phyloP scores from a whole-genome alignment of 2,113 vertebrate genomes.

The Mesoclemmys tuberculata region DNA sequence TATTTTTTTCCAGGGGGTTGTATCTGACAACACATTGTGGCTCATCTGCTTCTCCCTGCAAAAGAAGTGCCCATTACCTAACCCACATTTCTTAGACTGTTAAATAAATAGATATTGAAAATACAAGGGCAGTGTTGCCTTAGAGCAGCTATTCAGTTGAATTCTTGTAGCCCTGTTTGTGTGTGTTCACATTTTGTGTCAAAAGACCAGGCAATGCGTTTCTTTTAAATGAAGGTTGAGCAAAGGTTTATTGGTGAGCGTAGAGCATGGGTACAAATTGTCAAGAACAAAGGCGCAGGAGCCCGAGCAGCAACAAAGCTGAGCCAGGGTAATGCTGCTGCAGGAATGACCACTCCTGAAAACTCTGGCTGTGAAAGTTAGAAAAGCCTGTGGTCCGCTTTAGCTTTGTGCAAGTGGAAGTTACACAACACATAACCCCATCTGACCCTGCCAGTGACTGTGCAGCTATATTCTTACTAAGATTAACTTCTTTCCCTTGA shows the following conservation, averaged over 20 bases:
- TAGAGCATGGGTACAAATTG: neutral
- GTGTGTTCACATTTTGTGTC: neutral
- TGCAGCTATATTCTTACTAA: conserved; percentile 60
- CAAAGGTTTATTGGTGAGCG: neutral
- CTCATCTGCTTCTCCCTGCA: neutral
- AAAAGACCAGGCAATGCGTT: neutral
- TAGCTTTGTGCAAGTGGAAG: conserved; percentile 44
- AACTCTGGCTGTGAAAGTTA: neutral
- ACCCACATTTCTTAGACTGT: fast-evolving
- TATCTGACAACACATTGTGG: neutral
- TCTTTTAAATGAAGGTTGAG: fast-evolving
- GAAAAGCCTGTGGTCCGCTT: conserved; percentile 49
- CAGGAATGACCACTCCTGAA: conserved; percentile 4
- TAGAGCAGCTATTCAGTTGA: neutral
- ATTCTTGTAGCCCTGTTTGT: neutral
- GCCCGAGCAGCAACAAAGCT: neutral
- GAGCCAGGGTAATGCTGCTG: neutral
- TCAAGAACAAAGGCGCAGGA: neutral
- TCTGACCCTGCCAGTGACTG: conserved; percentile 59
- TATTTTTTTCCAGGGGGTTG: neutral
- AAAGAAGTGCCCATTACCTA: neutral
- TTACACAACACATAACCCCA: conserved; percentile 65
- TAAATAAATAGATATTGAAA: neutral
- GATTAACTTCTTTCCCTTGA: conserved; percentile 67
- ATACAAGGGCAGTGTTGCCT: neutral